Conservation (phyloP, 1,140 invertebrate species). For the Drosophila miranda region DNA sequence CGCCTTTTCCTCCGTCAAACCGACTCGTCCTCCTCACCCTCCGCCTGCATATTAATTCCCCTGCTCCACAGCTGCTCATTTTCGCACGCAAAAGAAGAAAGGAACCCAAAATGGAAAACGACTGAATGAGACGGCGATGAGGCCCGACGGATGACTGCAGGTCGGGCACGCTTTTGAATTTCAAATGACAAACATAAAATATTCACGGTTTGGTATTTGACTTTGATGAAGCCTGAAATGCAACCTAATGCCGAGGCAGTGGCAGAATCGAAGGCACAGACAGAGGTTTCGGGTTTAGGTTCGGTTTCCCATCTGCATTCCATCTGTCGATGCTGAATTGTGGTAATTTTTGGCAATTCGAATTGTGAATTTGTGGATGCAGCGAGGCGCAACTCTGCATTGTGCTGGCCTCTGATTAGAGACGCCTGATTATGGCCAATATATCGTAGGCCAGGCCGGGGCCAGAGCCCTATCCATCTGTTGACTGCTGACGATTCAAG, state of each 20-base stretch:
- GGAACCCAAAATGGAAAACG: conserved; percentile 28
- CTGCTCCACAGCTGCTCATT: conserved; percentile 58
- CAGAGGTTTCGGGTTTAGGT: background rate
- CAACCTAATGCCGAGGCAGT: conserved; percentile 25
- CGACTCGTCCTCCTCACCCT: conserved; percentile 1
- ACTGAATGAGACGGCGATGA: conserved; percentile 2
- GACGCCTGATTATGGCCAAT: conserved; percentile 63
- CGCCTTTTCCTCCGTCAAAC: background rate
- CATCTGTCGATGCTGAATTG: conserved; percentile 39
- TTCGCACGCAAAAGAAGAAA: conserved; percentile 59
- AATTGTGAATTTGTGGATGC: conserved; percentile 44
- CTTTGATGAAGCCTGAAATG: conserved; percentile 49
- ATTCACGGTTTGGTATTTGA: conserved; percentile 72
- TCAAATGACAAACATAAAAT: conserved; percentile 74
- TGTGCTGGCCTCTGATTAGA: conserved; percentile 58
- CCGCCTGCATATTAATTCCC: conserved; percentile 56
- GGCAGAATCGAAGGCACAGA: background rate
- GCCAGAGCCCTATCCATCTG: conserved; percentile 22
- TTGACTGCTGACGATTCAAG: conserved; percentile 48
- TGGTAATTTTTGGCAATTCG: conserved; percentile 53
- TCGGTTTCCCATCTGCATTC: conserved; percentile 5
- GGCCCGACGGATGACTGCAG: conserved; percentile 11
- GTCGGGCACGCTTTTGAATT: conserved; percentile 64
- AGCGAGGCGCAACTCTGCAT: conserved; percentile 29
- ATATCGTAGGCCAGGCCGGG: conserved; percentile 28